Percentiles rank a stretch among this genome's conserved stretches.
phyloP scores from a whole-genome alignment of 2,797 vertebrate species.

The Macropodus opercularis region DNA sequence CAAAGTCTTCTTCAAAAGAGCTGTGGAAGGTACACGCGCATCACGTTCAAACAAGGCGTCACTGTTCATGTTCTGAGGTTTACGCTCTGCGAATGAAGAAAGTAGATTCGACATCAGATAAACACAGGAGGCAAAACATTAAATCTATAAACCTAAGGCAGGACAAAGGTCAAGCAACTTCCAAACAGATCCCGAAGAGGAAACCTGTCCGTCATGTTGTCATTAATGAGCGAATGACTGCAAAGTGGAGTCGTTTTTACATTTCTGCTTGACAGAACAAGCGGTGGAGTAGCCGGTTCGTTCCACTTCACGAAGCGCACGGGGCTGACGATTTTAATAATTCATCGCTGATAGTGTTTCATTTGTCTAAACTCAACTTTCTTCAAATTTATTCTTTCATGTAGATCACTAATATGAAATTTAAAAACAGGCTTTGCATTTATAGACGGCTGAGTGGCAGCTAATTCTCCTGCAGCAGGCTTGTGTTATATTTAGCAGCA shows the following conservation, averaged over 20 bases:
- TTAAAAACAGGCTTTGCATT: slow-evolving; percentile 33
- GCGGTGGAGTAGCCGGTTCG: neutral
- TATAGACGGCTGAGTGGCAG: slow-evolving; percentile 40
- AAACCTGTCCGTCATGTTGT: too few relatives aligned
- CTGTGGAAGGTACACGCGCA: slow-evolving; percentile 91
- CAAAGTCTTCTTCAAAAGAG: slow-evolving; percentile 99
- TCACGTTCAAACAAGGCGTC: neutral
- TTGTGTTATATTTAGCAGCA: slow-evolving; percentile 70
- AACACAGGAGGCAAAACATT: neutral
- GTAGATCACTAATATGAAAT: slow-evolving; percentile 26
- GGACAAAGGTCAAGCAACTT: too few relatives aligned
- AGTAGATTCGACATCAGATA: neutral
- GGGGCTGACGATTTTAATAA: neutral
- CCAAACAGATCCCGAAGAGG: too few relatives aligned
- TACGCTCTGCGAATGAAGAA: neutral
- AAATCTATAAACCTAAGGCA: too few relatives aligned
- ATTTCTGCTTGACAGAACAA: slow-evolving; percentile 1
- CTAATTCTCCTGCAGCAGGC: slow-evolving; percentile 46
- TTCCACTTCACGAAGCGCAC: neutral
- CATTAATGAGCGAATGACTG: slow-evolving; percentile 11
- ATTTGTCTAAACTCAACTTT: slow-evolving; percentile 23
- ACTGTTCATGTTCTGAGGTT: neutral
- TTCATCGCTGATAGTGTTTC: neutral
- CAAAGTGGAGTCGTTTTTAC: slow-evolving; percentile 8
- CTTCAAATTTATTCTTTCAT: slow-evolving; percentile 3